A percentile compares a stretch with the other conserved stretches of the same genome.
phyloP scores from a whole-genome alignment of 2,797 vertebrate species.

The Xyrichtys novacula region DNA sequence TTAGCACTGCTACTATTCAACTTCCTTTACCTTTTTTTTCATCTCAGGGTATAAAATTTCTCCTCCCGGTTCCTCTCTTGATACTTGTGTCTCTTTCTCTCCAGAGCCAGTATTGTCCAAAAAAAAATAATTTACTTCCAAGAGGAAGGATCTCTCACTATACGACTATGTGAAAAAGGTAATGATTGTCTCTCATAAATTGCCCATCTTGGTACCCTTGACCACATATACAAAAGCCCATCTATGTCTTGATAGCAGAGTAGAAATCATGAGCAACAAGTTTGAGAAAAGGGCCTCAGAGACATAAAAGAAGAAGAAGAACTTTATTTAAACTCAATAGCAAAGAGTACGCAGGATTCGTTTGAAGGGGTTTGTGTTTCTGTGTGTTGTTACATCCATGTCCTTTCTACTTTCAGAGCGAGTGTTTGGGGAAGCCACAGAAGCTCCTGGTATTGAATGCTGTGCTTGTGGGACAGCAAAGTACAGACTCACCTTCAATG shows the following conservation, averaged over 20 bases:
- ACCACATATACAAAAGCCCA: constrained; percentile 27
- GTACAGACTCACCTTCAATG: constrained; percentile 96
- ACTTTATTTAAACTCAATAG: no score
- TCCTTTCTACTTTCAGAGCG: constrained; percentile 81
- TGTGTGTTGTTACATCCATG: not conserved
- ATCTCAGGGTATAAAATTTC: not conserved
- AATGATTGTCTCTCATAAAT: constrained; percentile 67
- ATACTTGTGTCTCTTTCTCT: constrained; percentile 34
- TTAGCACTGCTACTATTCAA: no score
- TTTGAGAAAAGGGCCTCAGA: no score
- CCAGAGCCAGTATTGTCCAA: constrained; percentile 97
- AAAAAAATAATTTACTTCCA: constrained; percentile 97
- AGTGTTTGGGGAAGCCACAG: constrained; percentile 83
- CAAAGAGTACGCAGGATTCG: not conserved
- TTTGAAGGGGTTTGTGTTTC: constrained; percentile 1
- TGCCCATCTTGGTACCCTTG: constrained; percentile 35
- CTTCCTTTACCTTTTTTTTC: not conserved
- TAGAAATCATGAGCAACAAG: no score
- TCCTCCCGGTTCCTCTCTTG: not conserved
- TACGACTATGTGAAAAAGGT: constrained; percentile 97
- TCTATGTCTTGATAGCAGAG: constrained; percentile 37
- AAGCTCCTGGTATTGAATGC: constrained; percentile 89
- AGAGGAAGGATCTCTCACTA: constrained; percentile 95
- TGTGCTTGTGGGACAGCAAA: constrained; percentile 98
- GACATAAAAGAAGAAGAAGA: no score